Base-by-base conservation (phyloP, 2,113 vertebrate species). In the Jaculus jaculus region DNA sequence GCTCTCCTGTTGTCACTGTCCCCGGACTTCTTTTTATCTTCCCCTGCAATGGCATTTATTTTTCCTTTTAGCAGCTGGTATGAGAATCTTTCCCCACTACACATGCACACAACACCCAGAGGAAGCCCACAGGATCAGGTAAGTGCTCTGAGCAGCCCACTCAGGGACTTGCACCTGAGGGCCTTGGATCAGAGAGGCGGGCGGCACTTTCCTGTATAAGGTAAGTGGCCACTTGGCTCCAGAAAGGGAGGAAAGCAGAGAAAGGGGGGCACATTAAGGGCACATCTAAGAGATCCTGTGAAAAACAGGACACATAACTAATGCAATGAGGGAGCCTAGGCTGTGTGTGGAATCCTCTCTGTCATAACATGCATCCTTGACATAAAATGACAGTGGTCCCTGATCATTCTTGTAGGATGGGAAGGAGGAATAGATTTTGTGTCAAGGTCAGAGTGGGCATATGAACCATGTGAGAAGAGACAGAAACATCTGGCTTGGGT, bases 71-170 rank as follows among this genome's bases (percentile, higher is more conserved):
- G 83, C 47, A 39, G 83, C 89, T 78, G 39, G 26, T n/a, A 12
- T 18, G 78, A 81, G 60, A 83, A 73, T 61, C 30, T n/a, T 16
- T 84, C 17, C 71, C 87, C 82, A 17, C 34, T 16, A 54, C 54
- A 12, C 15, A 54, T 16, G 11, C 15, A 12, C 54, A 54, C 54
- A 12, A 2, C 54, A 54, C 54, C 54, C 17, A 39, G 66, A 78
- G 87, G 20, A 81, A 85, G 82, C 79, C 85, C 65, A 28, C 69
- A 87, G 91, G 75, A 34, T 72, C 81, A 51, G 21, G 78, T 69
- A 80, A 84, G 66, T 42, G 42, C 54, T 61, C 86, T 82, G 78
- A 92, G 81, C 87, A 94, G 26, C 47, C 17, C 79, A 93, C 94
- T 39, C 58, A 6, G 21, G 54, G 54, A 34, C 89, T 84, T 16